Percentiles rank a stretch among this genome's conserved stretches.
Evolutionary conservation across 2,113 vertebrate species (phyloP).

Genomic region (Eleginops maclovinus): DNA sequence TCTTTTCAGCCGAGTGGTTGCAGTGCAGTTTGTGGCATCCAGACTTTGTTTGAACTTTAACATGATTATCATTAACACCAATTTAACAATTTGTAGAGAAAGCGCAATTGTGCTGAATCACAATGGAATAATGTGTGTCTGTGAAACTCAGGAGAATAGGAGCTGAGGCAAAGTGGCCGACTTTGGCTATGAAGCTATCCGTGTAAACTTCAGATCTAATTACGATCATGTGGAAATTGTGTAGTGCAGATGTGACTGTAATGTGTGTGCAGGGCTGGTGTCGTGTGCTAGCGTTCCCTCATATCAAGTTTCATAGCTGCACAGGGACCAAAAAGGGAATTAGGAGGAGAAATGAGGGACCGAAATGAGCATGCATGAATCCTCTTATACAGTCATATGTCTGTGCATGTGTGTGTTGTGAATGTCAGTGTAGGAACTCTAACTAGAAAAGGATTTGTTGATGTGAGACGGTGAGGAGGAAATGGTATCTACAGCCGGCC

Average conservation of each 20-base stretch:
- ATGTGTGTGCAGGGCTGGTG: constrained; percentile 13
- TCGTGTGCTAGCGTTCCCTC: constrained; percentile 37
- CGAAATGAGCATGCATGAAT: constrained; percentile 21
- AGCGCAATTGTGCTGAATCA: constrained; percentile 33
- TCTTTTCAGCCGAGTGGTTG: constrained; percentile 34
- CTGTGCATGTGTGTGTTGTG: constrained; percentile 5
- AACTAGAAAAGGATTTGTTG: constrained; percentile 24
- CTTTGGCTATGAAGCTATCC: constrained; percentile 40
- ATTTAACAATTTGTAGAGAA: constrained; percentile 62
- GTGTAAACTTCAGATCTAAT: constrained; percentile 67
- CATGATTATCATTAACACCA: constrained; percentile 48
- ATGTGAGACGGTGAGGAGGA: constrained; percentile 41
- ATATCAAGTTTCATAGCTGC: constrained; percentile 66
- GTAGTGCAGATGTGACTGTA: constrained; percentile 33
- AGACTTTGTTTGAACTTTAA: constrained; percentile 52
- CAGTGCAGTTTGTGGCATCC: constrained; percentile 44
- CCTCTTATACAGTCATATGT: no score
- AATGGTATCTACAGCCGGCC: constrained; percentile 50
- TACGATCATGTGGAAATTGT: constrained; percentile 58
- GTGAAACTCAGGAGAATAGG: constrained; percentile 12
- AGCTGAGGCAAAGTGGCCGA: constrained; percentile 17
- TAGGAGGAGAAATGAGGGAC: constrained; percentile 9
- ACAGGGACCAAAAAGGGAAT: constrained; percentile 42
- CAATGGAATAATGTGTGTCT: constrained; percentile 34
- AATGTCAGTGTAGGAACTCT: constrained; percentile 15